Base-by-base conservation (phyloP, 1,140 invertebrate genomes). In the Pteromalus puparum region DNA sequence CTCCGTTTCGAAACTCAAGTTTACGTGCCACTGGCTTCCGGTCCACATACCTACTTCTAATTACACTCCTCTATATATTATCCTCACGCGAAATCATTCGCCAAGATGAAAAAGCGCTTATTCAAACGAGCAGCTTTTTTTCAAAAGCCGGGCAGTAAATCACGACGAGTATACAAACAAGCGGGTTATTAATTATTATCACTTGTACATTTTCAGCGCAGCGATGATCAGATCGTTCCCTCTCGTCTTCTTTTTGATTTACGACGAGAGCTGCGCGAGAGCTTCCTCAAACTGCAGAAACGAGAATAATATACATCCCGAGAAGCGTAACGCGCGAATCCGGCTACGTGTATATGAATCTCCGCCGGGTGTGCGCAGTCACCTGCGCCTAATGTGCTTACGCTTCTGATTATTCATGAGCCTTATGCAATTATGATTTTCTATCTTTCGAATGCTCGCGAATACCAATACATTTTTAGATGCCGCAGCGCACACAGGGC, bases 311-410 rank as follows among this genome's bases (percentile, higher is more conserved):
- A 21, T n/a, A 61, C 38, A 42, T 42, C 10, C 38, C 38, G 53
- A 53, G 48, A 61, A 61, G 53, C 72, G 42, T 78, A 79, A 72
- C 70, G 70, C 48, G 67, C 38, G 79, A 68, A 30, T 26, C 68
- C 10, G 21, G 65, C 65, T 26, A 30, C 38, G 38, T 42, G 30
- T 34, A 34, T 5, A 34, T 5, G 30, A 34, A 42, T 42, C 38
- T 42, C 38, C 10, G 38, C 38, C 10, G 38, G 38, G 10, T 24
- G 28, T 2, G 68, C 12, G 68, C 68, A 70, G 68, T 26, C 68
- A 70, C 24, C 28, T 30, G 68, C 26, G 68, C 24, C 24, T 30
- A 70, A 30, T 26, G 12, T 13, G 68, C 12, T 7, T 28, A 15
- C 7, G 67, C 24, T 12, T 1, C 67, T 53, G 48, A 53, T 53